These are phyloP conservation scores for Fregetta grallaria DNA, from an alignment of 2,113 vertebrate species.

Conservation along the genomic window DNA sequence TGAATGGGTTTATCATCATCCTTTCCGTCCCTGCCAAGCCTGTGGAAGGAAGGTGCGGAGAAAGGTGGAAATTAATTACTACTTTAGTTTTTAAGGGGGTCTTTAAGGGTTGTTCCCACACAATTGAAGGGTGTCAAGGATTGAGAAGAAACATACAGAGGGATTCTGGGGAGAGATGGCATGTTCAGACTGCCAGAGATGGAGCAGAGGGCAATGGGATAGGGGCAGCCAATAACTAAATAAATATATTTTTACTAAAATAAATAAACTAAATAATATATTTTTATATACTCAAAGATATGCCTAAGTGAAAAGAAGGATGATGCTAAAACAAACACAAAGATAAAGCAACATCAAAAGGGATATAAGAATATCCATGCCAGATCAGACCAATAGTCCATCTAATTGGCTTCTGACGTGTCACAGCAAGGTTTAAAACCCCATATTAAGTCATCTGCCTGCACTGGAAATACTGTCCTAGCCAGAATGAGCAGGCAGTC, in stretches of 20 bases:
- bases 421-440: neutral
- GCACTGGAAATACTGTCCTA: neutral
- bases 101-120: neutral
- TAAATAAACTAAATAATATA: neutral
- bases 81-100: neutral
- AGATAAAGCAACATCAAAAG: neutral
- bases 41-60: neutral
- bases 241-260: neutral
- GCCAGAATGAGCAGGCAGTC: neutral
- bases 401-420: neutral
- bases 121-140: neutral
- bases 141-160: neutral
- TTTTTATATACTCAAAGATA: neutral
- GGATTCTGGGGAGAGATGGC: neutral
- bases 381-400: neutral
- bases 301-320: neutral
- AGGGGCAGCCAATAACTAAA: neutral
- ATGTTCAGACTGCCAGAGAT: neutral
- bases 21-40: neutral
- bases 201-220: neutral
- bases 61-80: neutral
- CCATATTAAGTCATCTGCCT: neutral
- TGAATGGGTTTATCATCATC: neutral
- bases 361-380: neutral
- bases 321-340: neutral